phyloP scores from a whole-genome alignment of 64 coral and sea anemone species.

The Trachythela sp. region DNA sequence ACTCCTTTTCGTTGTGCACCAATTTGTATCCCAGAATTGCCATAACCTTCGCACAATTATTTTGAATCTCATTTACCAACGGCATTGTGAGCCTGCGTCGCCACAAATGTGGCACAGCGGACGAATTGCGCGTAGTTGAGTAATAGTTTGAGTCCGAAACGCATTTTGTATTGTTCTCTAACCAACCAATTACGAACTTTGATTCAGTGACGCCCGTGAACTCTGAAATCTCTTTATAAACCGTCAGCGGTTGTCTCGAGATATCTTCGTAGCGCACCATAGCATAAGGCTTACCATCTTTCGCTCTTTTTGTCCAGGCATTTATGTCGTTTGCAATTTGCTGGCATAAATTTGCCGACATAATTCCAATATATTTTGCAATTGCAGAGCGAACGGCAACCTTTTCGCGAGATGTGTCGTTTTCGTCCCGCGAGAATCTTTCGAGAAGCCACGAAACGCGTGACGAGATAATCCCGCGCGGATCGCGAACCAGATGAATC shows the following conservation, averaged over 20 bases:
- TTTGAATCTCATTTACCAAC: neutral
- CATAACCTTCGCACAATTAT: neutral
- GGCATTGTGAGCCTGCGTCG: neutral
- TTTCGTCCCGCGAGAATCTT: neutral
- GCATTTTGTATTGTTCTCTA: neutral
- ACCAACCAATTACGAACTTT: neutral
- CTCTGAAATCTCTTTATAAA: neutral
- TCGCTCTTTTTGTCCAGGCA: constrained; percentile 12
- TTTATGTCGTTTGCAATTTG: constrained; percentile 4
- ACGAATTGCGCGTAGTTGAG: constrained; percentile 14
- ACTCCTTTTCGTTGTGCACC: neutral
- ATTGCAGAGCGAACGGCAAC: neutral
- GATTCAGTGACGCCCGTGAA: neutral
- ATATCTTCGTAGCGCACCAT: constrained; percentile 2
- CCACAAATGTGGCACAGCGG: neutral
- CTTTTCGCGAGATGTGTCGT: neutral
- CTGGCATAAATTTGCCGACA: neutral
- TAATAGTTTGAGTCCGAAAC: neutral
- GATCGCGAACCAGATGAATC: neutral
- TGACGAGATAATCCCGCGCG: constrained; percentile 10
- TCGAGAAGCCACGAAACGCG: neutral
- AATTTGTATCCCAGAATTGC: neutral
- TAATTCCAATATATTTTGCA: neutral
- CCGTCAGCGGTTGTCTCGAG: neutral
- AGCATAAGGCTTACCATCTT: neutral